Evolutionary conservation across 1,140 invertebrate species (phyloP).

Genomic region (Meloidogyne hapla): DNA sequence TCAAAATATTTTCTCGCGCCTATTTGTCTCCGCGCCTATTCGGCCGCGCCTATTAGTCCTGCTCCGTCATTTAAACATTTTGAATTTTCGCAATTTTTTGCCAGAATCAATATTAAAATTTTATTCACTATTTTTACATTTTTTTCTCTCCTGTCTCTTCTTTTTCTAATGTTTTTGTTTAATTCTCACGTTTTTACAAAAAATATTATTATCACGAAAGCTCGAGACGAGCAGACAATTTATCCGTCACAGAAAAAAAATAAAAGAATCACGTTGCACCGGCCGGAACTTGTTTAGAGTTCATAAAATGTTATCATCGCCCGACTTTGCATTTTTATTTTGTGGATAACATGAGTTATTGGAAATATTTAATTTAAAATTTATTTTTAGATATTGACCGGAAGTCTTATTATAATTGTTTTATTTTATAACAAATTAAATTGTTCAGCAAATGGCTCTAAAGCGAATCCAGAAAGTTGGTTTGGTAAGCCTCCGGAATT

Average conservation of each 20-base stretch:
- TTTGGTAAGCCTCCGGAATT: neutral
- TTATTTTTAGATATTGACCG: neutral
- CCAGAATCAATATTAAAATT: neutral
- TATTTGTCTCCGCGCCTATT: too few relatives aligned
- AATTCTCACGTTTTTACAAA: neutral
- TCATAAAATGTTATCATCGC: neutral
- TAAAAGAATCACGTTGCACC: neutral
- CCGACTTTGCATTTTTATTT: too few relatives aligned
- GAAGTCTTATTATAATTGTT: slow-evolving; percentile 2
- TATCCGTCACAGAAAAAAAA: too few relatives aligned
- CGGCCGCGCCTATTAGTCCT: too few relatives aligned
- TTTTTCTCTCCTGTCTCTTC: neutral
- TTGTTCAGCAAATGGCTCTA: slow-evolving; percentile 37
- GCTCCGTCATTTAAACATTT: neutral
- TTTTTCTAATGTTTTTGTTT: neutral
- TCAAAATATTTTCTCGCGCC: too few relatives aligned
- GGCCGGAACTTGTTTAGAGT: neutral
- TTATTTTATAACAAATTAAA: slow-evolving; percentile 12
- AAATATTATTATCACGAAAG: neutral
- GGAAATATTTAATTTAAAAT: too few relatives aligned
- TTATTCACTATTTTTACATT: neutral
- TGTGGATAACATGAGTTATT: neutral
- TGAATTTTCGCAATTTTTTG: neutral
- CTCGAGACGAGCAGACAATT: neutral
- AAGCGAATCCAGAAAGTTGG: slow-evolving; percentile 52